Conservation (phyloP, 2,113 vertebrate species). For the Pseudonaja textilis region DNA sequence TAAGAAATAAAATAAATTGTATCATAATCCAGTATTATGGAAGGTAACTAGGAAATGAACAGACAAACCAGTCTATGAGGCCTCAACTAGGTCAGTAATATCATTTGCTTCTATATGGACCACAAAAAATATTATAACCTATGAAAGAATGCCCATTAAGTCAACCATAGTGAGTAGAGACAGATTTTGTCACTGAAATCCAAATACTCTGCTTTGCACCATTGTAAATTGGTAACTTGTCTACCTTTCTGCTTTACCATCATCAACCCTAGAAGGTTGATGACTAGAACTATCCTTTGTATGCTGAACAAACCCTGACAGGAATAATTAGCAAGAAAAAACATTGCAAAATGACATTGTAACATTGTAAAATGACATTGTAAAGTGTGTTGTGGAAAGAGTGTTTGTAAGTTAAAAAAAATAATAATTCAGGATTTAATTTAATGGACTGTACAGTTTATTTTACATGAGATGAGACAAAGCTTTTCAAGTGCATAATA, state of each 20-base stretch:
- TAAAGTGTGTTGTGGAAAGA: neutral
- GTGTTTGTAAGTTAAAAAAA: conserved; percentile 22
- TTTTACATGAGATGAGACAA: conserved; percentile 69
- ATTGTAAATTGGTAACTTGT: neutral
- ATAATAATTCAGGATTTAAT: conserved; percentile 12
- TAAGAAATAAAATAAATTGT: neutral
- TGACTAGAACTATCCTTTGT: too few relatives aligned
- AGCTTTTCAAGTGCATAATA: conserved; percentile 64
- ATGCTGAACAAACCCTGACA: too few relatives aligned
- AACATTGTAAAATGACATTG: neutral
- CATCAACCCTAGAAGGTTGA: neutral
- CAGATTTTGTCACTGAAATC: neutral
- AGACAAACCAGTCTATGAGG: neutral
- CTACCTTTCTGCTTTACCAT: neutral
- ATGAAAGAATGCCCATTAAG: neutral
- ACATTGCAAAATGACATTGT: too few relatives aligned
- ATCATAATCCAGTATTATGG: neutral
- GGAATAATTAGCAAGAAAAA: too few relatives aligned
- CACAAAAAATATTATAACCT: neutral
- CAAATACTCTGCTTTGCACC: neutral
- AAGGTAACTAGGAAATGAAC: neutral
- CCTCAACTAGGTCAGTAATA: neutral
- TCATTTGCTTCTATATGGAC: neutral
- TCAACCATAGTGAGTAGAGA: neutral
- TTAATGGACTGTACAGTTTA: conserved; percentile 69